Percentiles rank a stretch among this genome's conserved stretches.
Conservation (phyloP, 2,888 invertebrate genomes). For the Panzeria rudis region DNA sequence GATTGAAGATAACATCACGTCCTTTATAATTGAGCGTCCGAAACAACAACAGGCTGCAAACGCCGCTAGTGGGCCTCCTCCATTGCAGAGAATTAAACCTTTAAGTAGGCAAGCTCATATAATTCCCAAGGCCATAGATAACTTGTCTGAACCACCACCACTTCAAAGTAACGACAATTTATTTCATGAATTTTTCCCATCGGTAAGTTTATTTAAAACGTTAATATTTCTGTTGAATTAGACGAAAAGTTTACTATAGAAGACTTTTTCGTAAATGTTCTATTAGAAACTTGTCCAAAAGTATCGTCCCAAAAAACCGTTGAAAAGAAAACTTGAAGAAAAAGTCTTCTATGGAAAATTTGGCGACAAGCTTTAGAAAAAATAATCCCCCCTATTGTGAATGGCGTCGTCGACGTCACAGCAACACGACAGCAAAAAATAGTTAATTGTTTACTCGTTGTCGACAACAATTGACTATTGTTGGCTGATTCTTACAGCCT, state of each 20-base stretch:
- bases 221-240: neutral
- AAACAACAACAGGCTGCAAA: conserved; percentile 46
- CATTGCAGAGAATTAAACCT: conserved; percentile 46
- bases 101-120: conserved; percentile 21
- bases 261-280: neutral
- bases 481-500: no score
- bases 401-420: no score
- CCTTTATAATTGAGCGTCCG: conserved; percentile 76
- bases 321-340: no score
- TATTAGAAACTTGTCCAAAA: no score
- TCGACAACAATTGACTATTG: no score
- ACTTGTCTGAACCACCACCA: conserved; percentile 20
- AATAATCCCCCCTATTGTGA: no score
- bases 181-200: conserved; percentile 42
- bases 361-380: no score
- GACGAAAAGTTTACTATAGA: neutral
- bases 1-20: conserved; percentile 78
- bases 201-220: conserved; percentile 44
- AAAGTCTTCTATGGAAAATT: no score
- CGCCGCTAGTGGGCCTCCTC: conserved; percentile 36
- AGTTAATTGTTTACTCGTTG: no score
- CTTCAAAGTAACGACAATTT: conserved; percentile 44
- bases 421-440: no score
- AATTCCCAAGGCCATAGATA: conserved; percentile 23
- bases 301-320: no score